phyloP scores from a whole-genome alignment of 92 coral and sea anemone genomes.

The Porites lobata region DNA sequence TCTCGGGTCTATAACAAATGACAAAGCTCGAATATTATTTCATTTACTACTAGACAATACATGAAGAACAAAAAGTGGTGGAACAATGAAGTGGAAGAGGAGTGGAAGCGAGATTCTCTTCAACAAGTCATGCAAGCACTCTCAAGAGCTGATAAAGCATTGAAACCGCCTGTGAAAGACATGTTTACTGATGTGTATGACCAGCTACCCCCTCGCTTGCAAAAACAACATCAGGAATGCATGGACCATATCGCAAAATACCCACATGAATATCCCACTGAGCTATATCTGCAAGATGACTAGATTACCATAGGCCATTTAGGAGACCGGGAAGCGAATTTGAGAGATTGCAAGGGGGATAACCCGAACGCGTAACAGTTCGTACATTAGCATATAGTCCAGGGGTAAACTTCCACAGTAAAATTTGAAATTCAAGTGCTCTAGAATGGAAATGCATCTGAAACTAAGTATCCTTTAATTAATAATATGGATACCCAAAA shows the following conservation, averaged over 20 bases:
- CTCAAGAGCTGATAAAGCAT: constrained; percentile 91
- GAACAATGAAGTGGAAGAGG: constrained; percentile 90
- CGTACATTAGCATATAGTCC: too few relatives aligned
- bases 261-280: constrained; percentile 95
- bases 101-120: constrained; percentile 97
- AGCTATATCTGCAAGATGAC: constrained; percentile 70
- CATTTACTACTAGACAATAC: constrained; percentile 67
- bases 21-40: too few relatives aligned
- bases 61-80: constrained; percentile 94
- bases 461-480: too few relatives aligned
- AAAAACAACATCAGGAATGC: constrained; percentile 88
- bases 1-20: too few relatives aligned
- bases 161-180: constrained; percentile 89
- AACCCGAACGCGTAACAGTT: too few relatives aligned
- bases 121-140: constrained; percentile 97
- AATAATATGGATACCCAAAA: too few relatives aligned
- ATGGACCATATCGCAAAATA: constrained; percentile 88
- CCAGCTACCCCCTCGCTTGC: constrained; percentile 73
- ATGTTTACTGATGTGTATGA: constrained; percentile 90
- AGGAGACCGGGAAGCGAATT: too few relatives aligned
- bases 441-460: too few relatives aligned
- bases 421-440: too few relatives aligned
- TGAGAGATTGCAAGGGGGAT: too few relatives aligned
- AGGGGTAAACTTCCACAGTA: too few relatives aligned
- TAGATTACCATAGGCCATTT: not conserved